Evolutionary conservation across 1,140 invertebrate genomes (phyloP).

Genomic region (Sitodiplosis mosellana): DNA sequence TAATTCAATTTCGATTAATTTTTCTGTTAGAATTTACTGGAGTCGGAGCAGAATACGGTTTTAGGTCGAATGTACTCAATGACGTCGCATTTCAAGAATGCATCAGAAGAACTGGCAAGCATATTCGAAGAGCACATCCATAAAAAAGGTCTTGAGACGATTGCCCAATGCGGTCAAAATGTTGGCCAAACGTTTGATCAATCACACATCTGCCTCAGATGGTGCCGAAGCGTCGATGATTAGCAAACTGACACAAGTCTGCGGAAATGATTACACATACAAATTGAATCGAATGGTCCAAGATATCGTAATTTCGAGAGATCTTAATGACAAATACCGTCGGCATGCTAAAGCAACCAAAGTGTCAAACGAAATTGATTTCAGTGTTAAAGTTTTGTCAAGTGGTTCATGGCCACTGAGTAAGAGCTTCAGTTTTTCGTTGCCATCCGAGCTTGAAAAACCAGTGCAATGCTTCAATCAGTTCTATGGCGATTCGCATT

Average conservation of each 20-base stretch:
- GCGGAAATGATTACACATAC: conserved; percentile 98
- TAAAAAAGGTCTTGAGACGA: conserved; percentile 76
- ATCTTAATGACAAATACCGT: conserved; percentile 86
- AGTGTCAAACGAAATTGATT: conserved; percentile 68
- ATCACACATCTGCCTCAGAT: conserved; percentile 95
- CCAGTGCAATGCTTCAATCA: conserved; percentile 88
- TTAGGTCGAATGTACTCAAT: conserved; percentile 89
- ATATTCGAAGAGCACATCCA: conserved; percentile 88
- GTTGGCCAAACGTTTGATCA: conserved; percentile 90
- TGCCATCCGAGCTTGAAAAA: conserved; percentile 84
- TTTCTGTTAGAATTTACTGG: conserved; percentile 78
- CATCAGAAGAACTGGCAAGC: conserved; percentile 63
- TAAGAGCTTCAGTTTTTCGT: conserved; percentile 74
- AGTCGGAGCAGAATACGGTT: conserved; percentile 89
- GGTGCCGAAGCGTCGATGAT: conserved; percentile 99
- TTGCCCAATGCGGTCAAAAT: conserved; percentile 91
- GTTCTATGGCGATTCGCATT: conserved; percentile 92
- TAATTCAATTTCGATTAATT: conserved; percentile 26
- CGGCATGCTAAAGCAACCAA: conserved; percentile 42
- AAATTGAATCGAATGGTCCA: conserved; percentile 98
- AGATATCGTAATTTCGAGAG: conserved; percentile 96
- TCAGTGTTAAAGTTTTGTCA: conserved; percentile 89
- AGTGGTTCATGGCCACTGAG: conserved; percentile 98
- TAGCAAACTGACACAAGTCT: conserved; percentile 96
- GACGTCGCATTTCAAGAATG: conserved; percentile 82